Base-by-base conservation (phyloP, 1,140 invertebrate species). In the Probaryconus sp. region DNA sequence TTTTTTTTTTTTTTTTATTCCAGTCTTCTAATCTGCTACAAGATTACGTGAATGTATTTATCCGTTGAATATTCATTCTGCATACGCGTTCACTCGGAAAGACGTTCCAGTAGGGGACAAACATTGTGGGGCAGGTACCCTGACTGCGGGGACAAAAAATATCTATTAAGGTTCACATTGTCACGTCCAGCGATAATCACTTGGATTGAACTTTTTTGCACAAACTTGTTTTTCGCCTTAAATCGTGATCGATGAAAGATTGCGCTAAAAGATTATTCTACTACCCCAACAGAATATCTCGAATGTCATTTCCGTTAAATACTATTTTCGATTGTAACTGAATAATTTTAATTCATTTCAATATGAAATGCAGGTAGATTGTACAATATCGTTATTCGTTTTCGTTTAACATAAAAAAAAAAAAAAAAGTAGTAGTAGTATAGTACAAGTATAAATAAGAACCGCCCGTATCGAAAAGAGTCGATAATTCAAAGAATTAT, bases 11-110 rank as follows among this genome's bases (percentile, higher is more conserved):
- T 76, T 76, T 73, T 30, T n/a, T 64, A 67, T 75, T 47, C 65
- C 24, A 50, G 55, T 65, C 64, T 26, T 68, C n/a, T 81, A 80
- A 79, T 82, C 78, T 74, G 42, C 51, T 63, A 60, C 55, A 33
- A 70, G 74, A 74, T 79, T 77, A 79, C 42, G 55, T 37, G 56
- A 63, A 42, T 69, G 47, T 64, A 76, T 65, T 78, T 73, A 64
- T 58, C 37, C 68, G 53, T 51, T 72, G 72, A 61, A 78, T 76
- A 76, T 77, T 74, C 73, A 88, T 87, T 88, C 75, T 84, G 48
- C 40, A 53, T n/a, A 58, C 74, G 86, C 85, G 86, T 88, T 83
- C 83, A 77, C 38, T 76, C 64, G 84, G 78, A 82, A 86, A 79
- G 83, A 85, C 77, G 69, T 76, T 78, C 79, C 68, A n/a, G 47